phyloP scores from a whole-genome alignment of 2,797 vertebrate species.

The Sebastes miniatus region DNA sequence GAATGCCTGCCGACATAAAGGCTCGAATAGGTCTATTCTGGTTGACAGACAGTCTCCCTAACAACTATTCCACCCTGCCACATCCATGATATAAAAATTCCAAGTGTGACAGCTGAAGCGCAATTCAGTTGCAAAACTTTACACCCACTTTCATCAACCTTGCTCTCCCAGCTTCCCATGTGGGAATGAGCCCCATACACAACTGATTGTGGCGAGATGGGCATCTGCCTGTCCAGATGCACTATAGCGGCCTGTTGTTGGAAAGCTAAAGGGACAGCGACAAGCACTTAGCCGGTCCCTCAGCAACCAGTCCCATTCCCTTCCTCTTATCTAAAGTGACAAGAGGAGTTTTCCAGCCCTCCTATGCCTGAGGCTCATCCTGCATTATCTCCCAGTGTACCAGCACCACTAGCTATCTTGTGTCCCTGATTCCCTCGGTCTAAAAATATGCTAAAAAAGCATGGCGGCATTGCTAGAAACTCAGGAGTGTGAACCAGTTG shows the following conservation, averaged over 20 bases:
- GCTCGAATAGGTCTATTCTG: not conserved
- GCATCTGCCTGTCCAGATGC: constrained; percentile 65
- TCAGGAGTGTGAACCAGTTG: constrained; percentile 28
- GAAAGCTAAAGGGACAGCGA: constrained; percentile 73
- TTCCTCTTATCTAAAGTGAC: constrained; percentile 81
- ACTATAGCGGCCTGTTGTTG: constrained; percentile 52
- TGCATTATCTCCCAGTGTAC: constrained; percentile 71
- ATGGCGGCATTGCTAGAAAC: constrained; percentile 54
- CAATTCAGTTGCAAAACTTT: constrained; percentile 54
- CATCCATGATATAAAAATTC: constrained; percentile 37
- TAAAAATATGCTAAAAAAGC: constrained; percentile 70
- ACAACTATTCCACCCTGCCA: constrained; percentile 14
- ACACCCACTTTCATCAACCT: constrained; percentile 39
- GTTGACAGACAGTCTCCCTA: constrained; percentile 35
- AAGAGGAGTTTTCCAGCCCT: constrained; percentile 70
- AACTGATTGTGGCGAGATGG: constrained; percentile 48
- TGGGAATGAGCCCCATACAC: constrained; percentile 39
- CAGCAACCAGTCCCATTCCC: constrained; percentile 74
- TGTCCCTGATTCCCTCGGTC: constrained; percentile 54
- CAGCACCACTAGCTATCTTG: constrained; percentile 60
- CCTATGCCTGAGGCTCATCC: constrained; percentile 71
- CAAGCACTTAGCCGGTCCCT: constrained; percentile 79
- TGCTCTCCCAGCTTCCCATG: constrained; percentile 30
- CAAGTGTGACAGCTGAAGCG: constrained; percentile 33
- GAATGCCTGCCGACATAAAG: not conserved